Evolutionary conservation across 2,113 vertebrate genomes (phyloP).

Genomic region (Pseudorhombus dupliciocellatus): DNA sequence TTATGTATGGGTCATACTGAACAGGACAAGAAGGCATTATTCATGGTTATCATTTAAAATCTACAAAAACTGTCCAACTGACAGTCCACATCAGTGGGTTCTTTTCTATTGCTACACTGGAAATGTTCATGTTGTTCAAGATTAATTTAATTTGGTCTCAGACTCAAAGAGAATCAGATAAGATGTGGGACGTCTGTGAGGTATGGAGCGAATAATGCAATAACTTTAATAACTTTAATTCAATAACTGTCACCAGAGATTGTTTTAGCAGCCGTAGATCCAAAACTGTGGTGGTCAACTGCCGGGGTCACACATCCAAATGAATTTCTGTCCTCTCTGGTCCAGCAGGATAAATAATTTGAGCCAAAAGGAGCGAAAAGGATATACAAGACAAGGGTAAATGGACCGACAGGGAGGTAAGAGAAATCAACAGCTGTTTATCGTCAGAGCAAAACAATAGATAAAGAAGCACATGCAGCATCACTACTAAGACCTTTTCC

Average conservation of each 20-base stretch:
- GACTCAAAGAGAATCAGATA: slow-evolving; percentile 34
- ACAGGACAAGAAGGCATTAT: background rate
- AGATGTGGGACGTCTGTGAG: slow-evolving; percentile 26
- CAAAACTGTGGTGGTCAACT: slow-evolving; percentile 23
- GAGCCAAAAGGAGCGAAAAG: slow-evolving; percentile 25
- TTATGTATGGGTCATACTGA: background rate
- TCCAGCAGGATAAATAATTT: slow-evolving; percentile 16
- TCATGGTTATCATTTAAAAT: background rate
- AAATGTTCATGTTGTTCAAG: slow-evolving; percentile 25
- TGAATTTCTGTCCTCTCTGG: slow-evolving; percentile 38
- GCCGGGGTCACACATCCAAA: slow-evolving; percentile 34
- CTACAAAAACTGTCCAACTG: background rate
- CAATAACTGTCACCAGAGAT: slow-evolving; percentile 37
- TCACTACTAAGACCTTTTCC: slow-evolving; percentile 48
- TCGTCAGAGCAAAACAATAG: slow-evolving; percentile 17
- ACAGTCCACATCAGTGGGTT: background rate
- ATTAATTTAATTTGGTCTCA: slow-evolving; percentile 41
- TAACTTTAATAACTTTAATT: slow-evolving; percentile 40
- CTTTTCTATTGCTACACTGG: slow-evolving; percentile 8
- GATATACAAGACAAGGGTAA: slow-evolving; percentile 32
- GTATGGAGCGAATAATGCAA: slow-evolving; percentile 19
- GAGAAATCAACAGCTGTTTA: slow-evolving; percentile 36
- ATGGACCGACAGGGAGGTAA: slow-evolving; percentile 7
- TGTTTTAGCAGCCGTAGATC: slow-evolving; percentile 15
- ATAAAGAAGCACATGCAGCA: slow-evolving; percentile 20